Conservation (phyloP, 2,797 vertebrate species). For the Staurois parvus region DNA sequence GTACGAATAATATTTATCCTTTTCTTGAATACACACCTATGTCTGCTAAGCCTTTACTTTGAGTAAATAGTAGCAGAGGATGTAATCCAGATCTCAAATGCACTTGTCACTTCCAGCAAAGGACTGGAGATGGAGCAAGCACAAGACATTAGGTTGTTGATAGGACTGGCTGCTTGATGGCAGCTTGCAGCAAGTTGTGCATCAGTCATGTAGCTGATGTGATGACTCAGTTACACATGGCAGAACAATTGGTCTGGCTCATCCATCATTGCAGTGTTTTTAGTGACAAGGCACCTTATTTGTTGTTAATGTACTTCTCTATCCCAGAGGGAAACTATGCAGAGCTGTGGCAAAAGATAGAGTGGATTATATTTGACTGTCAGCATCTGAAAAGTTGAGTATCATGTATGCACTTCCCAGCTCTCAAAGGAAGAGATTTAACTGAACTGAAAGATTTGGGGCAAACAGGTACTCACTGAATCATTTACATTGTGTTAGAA, state of each 20-base stretch:
- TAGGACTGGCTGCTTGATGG: slow-evolving; percentile 1
- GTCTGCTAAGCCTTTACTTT: neutral
- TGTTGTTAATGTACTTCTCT: neutral
- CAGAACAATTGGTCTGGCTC: neutral
- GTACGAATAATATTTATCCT: neutral
- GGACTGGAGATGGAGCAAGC: neutral
- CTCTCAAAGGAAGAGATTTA: too few species aligned
- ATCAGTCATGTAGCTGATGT: slow-evolving; percentile 21
- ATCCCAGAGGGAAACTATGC: neutral
- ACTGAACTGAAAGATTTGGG: too few species aligned
- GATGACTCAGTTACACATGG: slow-evolving; percentile 19
- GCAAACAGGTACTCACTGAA: too few species aligned
- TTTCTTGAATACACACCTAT: neutral
- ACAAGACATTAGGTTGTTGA: neutral
- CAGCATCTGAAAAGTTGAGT: neutral
- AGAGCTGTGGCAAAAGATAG: neutral
- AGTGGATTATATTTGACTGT: neutral
- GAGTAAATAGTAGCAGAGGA: neutral
- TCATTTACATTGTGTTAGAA: too few species aligned
- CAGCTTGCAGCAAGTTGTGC: neutral
- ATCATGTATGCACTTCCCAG: neutral
- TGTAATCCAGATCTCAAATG: slow-evolving; percentile 2
- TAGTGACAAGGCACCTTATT: slow-evolving; percentile 6
- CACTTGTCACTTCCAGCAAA: slow-evolving; percentile 19
- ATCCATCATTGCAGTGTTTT: neutral